Conservation (phyloP, 2,888 invertebrate genomes). For the Cosmorhoe ocellata region DNA sequence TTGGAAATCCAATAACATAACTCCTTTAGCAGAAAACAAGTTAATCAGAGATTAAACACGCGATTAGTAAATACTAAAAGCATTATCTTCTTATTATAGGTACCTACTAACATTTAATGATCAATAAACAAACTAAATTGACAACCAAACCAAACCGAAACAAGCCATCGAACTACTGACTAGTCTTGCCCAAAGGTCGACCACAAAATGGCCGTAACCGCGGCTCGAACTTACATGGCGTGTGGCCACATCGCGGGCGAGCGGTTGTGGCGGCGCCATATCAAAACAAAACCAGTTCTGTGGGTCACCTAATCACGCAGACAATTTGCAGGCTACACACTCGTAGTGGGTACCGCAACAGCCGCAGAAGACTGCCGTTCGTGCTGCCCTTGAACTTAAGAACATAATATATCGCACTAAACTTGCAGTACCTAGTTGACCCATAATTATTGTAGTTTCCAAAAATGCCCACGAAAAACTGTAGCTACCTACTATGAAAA, state of each 20-base stretch:
- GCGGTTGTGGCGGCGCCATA: slow-evolving; percentile 47
- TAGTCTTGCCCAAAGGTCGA: slow-evolving; percentile 44
- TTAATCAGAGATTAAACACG: too few relatives aligned
- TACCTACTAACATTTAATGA: not conserved
- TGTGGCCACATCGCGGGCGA: slow-evolving; percentile 46
- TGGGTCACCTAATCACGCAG: slow-evolving; percentile 62
- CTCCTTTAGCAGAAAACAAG: too few relatives aligned
- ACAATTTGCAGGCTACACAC: slow-evolving; percentile 67
- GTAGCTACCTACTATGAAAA: too few relatives aligned
- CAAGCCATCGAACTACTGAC: slow-evolving; percentile 34
- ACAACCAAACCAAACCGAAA: slow-evolving; percentile 30
- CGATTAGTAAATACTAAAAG: too few relatives aligned
- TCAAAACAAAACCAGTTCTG: slow-evolving; percentile 58
- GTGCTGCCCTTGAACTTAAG: not conserved
- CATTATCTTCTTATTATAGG: too few relatives aligned
- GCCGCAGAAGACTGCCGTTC: slow-evolving; percentile 1
- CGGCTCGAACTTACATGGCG: slow-evolving; percentile 54
- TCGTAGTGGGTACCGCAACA: slow-evolving; percentile 30
- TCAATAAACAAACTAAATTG: slow-evolving; percentile 13
- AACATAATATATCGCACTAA: too few relatives aligned
- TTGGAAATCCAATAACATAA: too few relatives aligned
- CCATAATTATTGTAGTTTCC: too few relatives aligned
- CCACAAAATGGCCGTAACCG: slow-evolving; percentile 58
- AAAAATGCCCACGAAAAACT: too few relatives aligned
- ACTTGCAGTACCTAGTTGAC: too few relatives aligned